Evolutionary conservation across 2,888 invertebrate species (phyloP), one percentile per base, ranked within the genome.

Genomic region (Sceliomorpha sp.): DNA sequence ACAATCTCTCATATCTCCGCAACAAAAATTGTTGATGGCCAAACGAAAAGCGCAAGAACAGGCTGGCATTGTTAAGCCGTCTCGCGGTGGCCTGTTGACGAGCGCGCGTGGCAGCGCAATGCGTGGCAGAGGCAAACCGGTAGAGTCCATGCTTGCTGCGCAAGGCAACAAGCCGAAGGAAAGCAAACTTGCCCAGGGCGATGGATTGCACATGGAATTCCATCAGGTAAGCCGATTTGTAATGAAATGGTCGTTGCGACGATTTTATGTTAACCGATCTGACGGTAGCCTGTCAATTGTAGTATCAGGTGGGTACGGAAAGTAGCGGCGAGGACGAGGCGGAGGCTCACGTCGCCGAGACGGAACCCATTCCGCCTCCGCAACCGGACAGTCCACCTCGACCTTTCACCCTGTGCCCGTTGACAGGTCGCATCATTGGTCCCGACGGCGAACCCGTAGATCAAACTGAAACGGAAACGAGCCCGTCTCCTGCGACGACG

Each of bases 401-500:
- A 60, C 92, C 92, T 51, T 91, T 94, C 51, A 93, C 94, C 37
- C 89, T 96, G 71, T 95, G 95, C 80, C 93, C 93, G 0, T 87
- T 91, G 9, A 93, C 93, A 1, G 93, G 93, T 50, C 83, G 88
- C 24, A 83, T 85, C 20, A 82, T 86, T 13, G 81, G 88, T n/a
- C 82, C 87, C 3, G 81, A 88, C 59, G 80, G 89, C 45, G 77
- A 89, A 77, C 82, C 85, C 56, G 67, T 90, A 59, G 83, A 89
- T 60, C 80, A 88, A 75, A 26, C 79, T 69, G 70, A 88, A 76
- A 75, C 77, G 0, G 77, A 78, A 13, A 32, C 53, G 48, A n/a
- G 66, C 24, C 32, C 48, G 7, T 14, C 27, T 15, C 10, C 53
- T 36, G 10, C 17, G 1, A 5, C 71, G 37, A 27, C 51, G 1